Conservation (phyloP, 2,797 vertebrate species). For the Momotus momota region DNA sequence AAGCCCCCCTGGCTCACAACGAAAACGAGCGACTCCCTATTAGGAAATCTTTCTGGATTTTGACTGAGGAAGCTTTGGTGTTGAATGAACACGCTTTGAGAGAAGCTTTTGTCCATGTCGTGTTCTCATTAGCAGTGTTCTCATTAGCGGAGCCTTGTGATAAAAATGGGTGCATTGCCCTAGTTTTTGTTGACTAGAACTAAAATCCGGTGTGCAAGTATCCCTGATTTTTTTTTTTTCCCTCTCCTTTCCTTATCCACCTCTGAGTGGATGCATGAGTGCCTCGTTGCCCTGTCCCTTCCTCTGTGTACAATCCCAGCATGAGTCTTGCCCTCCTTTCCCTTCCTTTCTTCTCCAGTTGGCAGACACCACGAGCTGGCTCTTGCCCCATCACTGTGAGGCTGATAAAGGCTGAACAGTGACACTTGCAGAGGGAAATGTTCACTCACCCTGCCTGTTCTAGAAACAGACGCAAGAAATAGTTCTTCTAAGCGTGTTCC, state of each 20-base stretch:
- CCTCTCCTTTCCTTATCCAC: neutral
- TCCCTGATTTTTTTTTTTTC: neutral
- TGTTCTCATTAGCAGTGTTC: slow-evolving; percentile 58
- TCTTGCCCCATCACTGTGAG: neutral
- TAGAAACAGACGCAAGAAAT: neutral
- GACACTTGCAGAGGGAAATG: neutral
- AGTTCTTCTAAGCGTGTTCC: neutral
- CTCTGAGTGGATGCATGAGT: neutral
- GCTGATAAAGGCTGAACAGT: neutral
- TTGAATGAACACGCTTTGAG: slow-evolving; percentile 43
- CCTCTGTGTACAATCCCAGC: neutral
- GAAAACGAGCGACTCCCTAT: slow-evolving; percentile 59
- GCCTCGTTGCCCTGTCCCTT: neutral
- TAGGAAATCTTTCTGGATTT: slow-evolving; percentile 54
- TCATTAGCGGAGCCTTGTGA: slow-evolving; percentile 39
- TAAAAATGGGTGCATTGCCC: slow-evolving; percentile 26
- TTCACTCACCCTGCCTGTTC: neutral
- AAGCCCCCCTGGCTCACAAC: slow-evolving; percentile 28
- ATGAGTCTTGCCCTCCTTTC: neutral
- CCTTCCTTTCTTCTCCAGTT: slow-evolving; percentile 1
- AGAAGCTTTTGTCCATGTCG: slow-evolving; percentile 55
- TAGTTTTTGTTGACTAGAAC: slow-evolving; percentile 33
- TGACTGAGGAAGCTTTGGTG: slow-evolving; percentile 42
- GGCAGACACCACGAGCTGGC: neutral
- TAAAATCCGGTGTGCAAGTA: neutral